Evolutionary conservation across 2,113 vertebrate genomes (phyloP), one percentile per base, ranked within the genome.

Genomic region (Anoplopoma fimbria): DNA sequence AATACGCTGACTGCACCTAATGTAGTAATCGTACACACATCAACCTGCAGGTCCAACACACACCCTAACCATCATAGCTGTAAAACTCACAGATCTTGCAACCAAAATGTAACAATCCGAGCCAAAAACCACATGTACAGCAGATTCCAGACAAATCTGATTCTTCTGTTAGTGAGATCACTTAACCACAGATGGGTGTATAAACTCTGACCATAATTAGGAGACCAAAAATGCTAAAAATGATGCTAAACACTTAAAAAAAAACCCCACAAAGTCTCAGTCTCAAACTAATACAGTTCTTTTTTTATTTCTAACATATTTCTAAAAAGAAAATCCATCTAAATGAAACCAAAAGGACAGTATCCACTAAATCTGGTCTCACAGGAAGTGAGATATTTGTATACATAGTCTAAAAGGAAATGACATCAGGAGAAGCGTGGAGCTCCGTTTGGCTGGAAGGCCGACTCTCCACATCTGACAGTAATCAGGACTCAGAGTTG

Each of bases 401-500:
- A 8, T 15, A 58, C 9, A 27, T 0, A 21, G 47, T 8, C 45
- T 10, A 15, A 9, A 53, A 47, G 58, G 76, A 79, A 79, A 64
- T 65, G 63, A 79, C 55, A n/a, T 74, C 45, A 69, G 69, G 25
- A 25, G 13, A 36, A 19, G 57, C 42, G 29, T 51, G 40, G 63
- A 17, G 72, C 58, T 7, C 5, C 3, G 23, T 25, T 64, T 23
- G 47, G 76, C 68, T 27, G 27, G 29, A n/a, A 1, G 23, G 10
- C 1, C 0, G 23, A 19, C 73, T n/a, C 69, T 76, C 55, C 70
- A 79, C 86, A 82, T 79, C 78, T 85, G 85, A 84, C 14, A 79
- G 55, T 23, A 15, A 84, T 85, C 71, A 82, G 31, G 40, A 53
- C 51, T 40, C 34, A 2, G 60, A 71, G 67, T n/a, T 49, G 42